Conservation (phyloP, 2,888 invertebrate species). For the Eilema caniola region DNA sequence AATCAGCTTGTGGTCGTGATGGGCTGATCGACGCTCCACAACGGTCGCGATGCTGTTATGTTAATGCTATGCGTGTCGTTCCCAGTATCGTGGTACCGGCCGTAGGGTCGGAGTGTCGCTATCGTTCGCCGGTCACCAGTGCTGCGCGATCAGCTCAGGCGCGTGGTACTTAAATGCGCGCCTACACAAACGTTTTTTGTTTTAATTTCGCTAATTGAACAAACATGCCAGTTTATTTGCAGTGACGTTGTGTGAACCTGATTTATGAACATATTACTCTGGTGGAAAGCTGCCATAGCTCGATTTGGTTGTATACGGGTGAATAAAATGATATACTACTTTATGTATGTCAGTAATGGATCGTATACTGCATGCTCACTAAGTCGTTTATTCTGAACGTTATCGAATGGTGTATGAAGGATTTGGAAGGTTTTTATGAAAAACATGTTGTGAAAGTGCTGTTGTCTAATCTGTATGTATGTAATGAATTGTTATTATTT, state of each 20-base stretch:
- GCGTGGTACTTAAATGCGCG: slow-evolving; percentile 76
- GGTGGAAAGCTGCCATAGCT: slow-evolving; percentile 67
- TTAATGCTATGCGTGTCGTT: slow-evolving; percentile 55
- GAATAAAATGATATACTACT: slow-evolving; percentile 62
- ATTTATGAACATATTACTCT: slow-evolving; percentile 62
- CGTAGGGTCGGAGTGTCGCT: slow-evolving; percentile 80
- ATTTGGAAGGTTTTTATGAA: slow-evolving; percentile 46
- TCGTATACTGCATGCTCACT: slow-evolving; percentile 51
- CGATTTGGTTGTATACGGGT: slow-evolving; percentile 65
- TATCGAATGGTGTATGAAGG: slow-evolving; percentile 58
- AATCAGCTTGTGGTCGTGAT: slow-evolving; percentile 41
- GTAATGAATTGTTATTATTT: slow-evolving; percentile 29
- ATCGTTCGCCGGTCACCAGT: slow-evolving; percentile 84
- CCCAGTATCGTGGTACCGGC: slow-evolving; percentile 72
- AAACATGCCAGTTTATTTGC: slow-evolving; percentile 74
- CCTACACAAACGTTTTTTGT: slow-evolving; percentile 46
- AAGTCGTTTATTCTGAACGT: slow-evolving; percentile 61
- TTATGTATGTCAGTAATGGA: slow-evolving; percentile 56
- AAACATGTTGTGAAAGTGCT: slow-evolving; percentile 47
- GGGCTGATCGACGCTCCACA: slow-evolving; percentile 40
- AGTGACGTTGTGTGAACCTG: slow-evolving; percentile 79
- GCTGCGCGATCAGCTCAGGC: slow-evolving; percentile 77
- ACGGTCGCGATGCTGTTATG: slow-evolving; percentile 54
- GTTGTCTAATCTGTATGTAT: slow-evolving; percentile 31
- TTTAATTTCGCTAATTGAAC: slow-evolving; percentile 66